phyloP scores from a whole-genome alignment of 2,113 vertebrate genomes.

The Neoarius graeffei region DNA sequence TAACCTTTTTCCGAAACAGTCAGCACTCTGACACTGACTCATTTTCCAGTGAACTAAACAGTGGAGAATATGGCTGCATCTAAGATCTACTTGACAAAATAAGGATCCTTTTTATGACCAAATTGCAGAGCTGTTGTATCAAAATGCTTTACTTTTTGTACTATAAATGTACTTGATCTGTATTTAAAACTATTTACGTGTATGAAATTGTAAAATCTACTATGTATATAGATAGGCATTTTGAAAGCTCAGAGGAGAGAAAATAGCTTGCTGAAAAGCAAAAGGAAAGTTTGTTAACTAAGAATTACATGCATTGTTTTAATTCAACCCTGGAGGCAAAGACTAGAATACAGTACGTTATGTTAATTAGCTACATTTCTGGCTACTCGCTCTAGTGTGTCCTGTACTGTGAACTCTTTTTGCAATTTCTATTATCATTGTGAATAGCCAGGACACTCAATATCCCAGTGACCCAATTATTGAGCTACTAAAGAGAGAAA shows the following conservation, averaged over 20 bases:
- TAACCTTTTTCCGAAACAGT: not conserved
- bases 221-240: constrained; percentile 68
- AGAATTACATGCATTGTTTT: constrained; percentile 9
- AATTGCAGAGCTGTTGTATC: constrained; percentile 34
- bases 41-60: constrained; percentile 12
- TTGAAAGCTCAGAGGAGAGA: constrained; percentile 57
- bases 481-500: constrained; percentile 43
- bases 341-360: not conserved
- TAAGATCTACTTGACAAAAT: constrained; percentile 16
- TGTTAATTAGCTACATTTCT: constrained; percentile 28
- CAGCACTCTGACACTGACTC: constrained; percentile 13
- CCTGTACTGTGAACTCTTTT: constrained; percentile 37
- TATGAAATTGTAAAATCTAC: constrained; percentile 50
- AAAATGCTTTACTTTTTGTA: constrained; percentile 41
- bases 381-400: constrained; percentile 30
- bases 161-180: constrained; percentile 49
- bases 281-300: constrained; percentile 24
- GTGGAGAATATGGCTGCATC: constrained; percentile 11
- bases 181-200: constrained; percentile 51
- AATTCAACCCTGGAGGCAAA: constrained; percentile 27
- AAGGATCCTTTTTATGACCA: constrained; percentile 28
- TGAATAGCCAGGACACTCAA: constrained; percentile 23
- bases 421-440: constrained; percentile 31
- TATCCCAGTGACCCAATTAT: constrained; percentile 36
- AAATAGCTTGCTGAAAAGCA: constrained; percentile 1